A percentile compares a stretch with the other conserved stretches of the same genome.
phyloP scores from a whole-genome alignment of 2,797 vertebrate species.

The Myotis planiceps region DNA sequence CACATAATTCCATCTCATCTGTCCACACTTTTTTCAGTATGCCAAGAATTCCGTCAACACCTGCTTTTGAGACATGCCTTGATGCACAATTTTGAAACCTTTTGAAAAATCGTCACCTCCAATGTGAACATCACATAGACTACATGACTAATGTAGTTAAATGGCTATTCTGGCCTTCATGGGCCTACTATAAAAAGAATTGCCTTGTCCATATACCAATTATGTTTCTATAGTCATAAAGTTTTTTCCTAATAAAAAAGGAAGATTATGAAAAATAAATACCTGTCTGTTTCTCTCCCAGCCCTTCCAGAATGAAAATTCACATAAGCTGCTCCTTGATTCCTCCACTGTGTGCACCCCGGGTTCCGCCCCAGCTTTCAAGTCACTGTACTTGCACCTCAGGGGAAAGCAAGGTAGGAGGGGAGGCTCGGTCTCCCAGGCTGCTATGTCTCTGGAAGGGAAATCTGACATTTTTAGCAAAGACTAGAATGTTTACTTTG shows the following conservation, averaged over 20 bases:
- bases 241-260: background rate
- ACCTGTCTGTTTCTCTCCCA: background rate
- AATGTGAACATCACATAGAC: background rate
- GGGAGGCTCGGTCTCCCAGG: background rate
- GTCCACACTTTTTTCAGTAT: background rate
- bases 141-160: background rate
- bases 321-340: background rate
- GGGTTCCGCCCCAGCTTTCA: background rate
- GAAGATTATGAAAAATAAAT: background rate
- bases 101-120: background rate
- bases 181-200: background rate
- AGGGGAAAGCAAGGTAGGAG: background rate
- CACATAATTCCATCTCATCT: background rate
- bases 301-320: background rate
- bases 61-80: background rate
- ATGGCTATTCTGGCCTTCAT: background rate
- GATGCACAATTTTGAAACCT: background rate
- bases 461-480: slow-evolving; percentile 27
- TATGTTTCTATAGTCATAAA: background rate
- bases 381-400: no score
- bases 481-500: slow-evolving; percentile 7
- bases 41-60: background rate
- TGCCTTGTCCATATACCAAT: background rate
- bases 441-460: background rate
- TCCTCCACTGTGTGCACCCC: background rate